Conservation (phyloP, 2,888 invertebrate species). For the Drosophila formosana region DNA sequence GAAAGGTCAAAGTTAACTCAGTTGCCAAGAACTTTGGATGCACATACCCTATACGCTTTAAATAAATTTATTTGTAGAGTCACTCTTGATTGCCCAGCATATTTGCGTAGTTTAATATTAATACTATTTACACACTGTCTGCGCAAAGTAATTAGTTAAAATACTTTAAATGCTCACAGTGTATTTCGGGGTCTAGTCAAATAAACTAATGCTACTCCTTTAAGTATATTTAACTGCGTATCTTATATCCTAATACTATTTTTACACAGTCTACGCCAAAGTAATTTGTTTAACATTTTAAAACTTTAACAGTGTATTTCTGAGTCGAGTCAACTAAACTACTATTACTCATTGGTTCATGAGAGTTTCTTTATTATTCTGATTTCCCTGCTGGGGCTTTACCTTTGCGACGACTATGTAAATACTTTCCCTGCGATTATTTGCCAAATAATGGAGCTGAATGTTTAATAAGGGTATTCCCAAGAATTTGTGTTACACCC, state of each 20-base stretch:
- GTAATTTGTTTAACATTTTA: not conserved
- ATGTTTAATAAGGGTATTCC: slow-evolving; percentile 15
- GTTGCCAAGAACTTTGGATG: slow-evolving; percentile 13
- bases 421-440: not conserved
- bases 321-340: not conserved
- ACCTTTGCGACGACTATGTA: not conserved
- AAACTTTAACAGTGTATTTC: not conserved
- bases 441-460: slow-evolving; percentile 1
- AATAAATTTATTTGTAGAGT: not conserved
- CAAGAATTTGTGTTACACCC: not conserved
- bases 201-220: not conserved
- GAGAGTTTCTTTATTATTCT: not conserved
- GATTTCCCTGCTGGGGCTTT: not conserved
- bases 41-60: not conserved
- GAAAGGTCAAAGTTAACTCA: slow-evolving; percentile 68
- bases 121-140: not conserved
- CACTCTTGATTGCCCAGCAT: not conserved
- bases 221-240: not conserved
- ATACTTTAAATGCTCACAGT: not conserved
- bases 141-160: not conserved
- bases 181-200: not conserved
- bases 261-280: not conserved
- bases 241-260: not conserved
- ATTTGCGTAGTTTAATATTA: not conserved
- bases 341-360: not conserved